These are phyloP conservation scores for Scaptomyza flava DNA, from an alignment of 2,888 invertebrate species.

Conservation along the genomic window DNA sequence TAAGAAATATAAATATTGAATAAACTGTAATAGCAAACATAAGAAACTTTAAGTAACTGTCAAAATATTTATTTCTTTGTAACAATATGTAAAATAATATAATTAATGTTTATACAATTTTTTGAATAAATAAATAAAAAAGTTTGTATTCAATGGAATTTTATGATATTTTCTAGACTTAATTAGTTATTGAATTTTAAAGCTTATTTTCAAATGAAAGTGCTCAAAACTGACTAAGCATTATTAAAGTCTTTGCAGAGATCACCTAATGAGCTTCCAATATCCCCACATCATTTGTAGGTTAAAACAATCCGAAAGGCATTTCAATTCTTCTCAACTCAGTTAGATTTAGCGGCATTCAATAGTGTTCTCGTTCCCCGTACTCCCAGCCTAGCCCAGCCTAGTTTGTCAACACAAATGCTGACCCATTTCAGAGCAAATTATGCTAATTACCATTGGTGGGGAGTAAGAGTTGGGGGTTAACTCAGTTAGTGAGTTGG, in stretches of 20 bases:
- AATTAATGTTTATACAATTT: too few species aligned
- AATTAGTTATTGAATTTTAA: too few species aligned
- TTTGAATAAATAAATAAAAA: background rate
- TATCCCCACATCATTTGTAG: background rate
- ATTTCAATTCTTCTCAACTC: background rate
- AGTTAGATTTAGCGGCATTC: conserved; percentile 24
- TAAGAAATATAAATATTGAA: too few species aligned
- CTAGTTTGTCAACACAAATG: conserved; percentile 57
- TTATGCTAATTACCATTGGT: conserved; percentile 71
- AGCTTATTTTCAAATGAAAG: too few species aligned
- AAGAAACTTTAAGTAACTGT: background rate
- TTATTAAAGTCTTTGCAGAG: too few species aligned
- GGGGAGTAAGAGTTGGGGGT: background rate
- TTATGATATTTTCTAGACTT: background rate
- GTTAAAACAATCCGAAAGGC: background rate
- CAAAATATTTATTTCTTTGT: background rate
- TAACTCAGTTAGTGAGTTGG: conserved; percentile 21
- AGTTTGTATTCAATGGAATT: background rate
- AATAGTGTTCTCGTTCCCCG: conserved; percentile 16
- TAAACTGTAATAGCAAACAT: background rate
- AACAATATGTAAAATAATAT: too few species aligned
- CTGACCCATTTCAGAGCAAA: conserved; percentile 78
- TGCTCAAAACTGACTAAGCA: too few species aligned
- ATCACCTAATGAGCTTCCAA: too few species aligned
- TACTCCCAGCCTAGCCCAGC: conserved; percentile 35